phyloP scores from a whole-genome alignment of 2,113 vertebrate genomes.

The Mohoua ochrocephala region DNA sequence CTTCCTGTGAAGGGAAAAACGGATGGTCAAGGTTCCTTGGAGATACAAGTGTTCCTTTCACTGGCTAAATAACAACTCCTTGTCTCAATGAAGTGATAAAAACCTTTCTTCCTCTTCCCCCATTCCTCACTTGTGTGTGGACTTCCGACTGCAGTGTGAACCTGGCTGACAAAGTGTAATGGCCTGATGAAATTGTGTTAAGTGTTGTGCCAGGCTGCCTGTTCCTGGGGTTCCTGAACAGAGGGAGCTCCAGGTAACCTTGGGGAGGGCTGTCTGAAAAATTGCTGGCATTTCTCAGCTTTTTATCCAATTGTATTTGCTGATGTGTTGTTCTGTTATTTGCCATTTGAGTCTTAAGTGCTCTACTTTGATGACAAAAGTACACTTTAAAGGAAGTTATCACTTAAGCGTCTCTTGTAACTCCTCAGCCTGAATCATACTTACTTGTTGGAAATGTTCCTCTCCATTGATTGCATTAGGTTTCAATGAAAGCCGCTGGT shows the following conservation, averaged over 20 bases:
- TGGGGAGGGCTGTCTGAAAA: not conserved
- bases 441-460: not conserved
- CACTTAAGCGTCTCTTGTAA: not conserved
- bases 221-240: not conserved
- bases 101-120: not conserved
- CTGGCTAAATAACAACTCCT: not conserved
- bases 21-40: not conserved
- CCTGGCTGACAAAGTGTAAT: not conserved
- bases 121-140: not conserved
- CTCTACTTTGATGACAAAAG: not conserved
- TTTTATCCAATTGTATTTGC: not conserved
- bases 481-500: fast-evolving
- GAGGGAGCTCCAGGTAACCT: not conserved
- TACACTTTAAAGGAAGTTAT: not conserved
- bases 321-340: not conserved
- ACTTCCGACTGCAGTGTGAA: not conserved
- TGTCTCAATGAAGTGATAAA: not conserved
- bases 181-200: not conserved
- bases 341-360: not conserved
- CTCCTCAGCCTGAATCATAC: not conserved
- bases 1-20: not conserved
- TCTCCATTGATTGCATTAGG: not conserved
- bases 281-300: not conserved
- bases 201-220: not conserved
- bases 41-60: not conserved